Conservation (phyloP, 2,888 invertebrate species). For the Eulithis testata region DNA sequence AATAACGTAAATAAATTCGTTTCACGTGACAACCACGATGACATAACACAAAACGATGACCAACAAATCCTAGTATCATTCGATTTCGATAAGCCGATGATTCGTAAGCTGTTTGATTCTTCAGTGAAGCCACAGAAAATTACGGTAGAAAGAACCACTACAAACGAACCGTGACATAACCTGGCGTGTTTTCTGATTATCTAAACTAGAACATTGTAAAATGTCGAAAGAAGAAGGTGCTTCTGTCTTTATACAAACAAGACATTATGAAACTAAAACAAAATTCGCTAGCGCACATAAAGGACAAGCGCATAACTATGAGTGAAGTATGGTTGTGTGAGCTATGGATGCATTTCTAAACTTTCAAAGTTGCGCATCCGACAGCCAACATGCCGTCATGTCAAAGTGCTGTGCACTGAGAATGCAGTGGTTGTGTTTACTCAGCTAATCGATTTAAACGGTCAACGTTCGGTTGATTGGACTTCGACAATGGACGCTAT, state of each 20-base stretch:
- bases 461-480: slow-evolving; percentile 41
- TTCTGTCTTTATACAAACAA: too few relatives aligned
- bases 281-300: not conserved
- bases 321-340: slow-evolving; percentile 11
- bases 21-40: not conserved
- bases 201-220: too few relatives aligned
- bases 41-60: not conserved
- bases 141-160: too few relatives aligned
- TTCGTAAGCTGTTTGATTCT: not conserved
- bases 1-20: too few relatives aligned
- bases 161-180: too few relatives aligned
- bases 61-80: not conserved
- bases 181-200: too few relatives aligned
- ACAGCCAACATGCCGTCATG: slow-evolving; percentile 6
- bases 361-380: slow-evolving; percentile 14
- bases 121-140: not conserved
- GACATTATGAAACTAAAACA: not conserved
- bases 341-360: slow-evolving; percentile 8
- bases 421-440: slow-evolving; percentile 39
- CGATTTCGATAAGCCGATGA: not conserved
- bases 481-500: slow-evolving; percentile 33
- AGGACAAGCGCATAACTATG: not conserved
- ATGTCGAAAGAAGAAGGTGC: too few relatives aligned
- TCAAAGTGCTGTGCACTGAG: slow-evolving; percentile 18
- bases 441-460: slow-evolving; percentile 44